These are phyloP conservation scores for Drosophila mayaguana DNA, from an alignment of 2,888 invertebrate genomes.

Conservation along the genomic window DNA sequence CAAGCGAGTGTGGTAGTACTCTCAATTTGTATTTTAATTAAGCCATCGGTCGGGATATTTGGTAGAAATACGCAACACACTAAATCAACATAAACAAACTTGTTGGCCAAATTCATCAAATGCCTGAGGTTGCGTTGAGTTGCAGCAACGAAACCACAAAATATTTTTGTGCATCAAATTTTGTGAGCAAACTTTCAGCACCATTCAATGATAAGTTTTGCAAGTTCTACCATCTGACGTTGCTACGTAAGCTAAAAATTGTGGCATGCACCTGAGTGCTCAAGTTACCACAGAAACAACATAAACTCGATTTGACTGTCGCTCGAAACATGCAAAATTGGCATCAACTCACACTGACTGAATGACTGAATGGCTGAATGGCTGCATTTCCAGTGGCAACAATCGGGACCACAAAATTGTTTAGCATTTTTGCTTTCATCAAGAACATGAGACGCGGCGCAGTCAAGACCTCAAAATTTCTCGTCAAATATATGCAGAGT, in stretches of 20 bases:
- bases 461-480: conserved; percentile 28
- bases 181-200: conserved; percentile 14
- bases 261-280: conserved; percentile 7
- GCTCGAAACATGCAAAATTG: conserved; percentile 27
- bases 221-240: not conserved
- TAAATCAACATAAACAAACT: conserved; percentile 55
- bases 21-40: conserved; percentile 62
- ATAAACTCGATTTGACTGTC: conserved; percentile 21
- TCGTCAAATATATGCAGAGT: conserved; percentile 72
- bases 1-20: not conserved
- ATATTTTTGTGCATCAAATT: conserved; percentile 8
- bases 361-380: not conserved
- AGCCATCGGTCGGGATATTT: conserved; percentile 45
- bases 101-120: conserved; percentile 45
- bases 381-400: conserved; percentile 44
- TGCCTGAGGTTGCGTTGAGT: conserved; percentile 18
- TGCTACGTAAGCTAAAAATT: not conserved
- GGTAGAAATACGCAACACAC: conserved; percentile 21
- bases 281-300: conserved; percentile 18
- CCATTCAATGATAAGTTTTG: conserved; percentile 17
- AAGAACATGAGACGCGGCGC: conserved; percentile 30
- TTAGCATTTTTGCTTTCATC: conserved; percentile 43
- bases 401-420: conserved; percentile 57
- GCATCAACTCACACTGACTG: conserved; percentile 18
- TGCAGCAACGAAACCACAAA: conserved; percentile 1